Evolutionary conservation across 92 coral and sea anemone species (phyloP), one percentile per base, ranked within the genome.

Genomic region (Phenganax marumi): DNA sequence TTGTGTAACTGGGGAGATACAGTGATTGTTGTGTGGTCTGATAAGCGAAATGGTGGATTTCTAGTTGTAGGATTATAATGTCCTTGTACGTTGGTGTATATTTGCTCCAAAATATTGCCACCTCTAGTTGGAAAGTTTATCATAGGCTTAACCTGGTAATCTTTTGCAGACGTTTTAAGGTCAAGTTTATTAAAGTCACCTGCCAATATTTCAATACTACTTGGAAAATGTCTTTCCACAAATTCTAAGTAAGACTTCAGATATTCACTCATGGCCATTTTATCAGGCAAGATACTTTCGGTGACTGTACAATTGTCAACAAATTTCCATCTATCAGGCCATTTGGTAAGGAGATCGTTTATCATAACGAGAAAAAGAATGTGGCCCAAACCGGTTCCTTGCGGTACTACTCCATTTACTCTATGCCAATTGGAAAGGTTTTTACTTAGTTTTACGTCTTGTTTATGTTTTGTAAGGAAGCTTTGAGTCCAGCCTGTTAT

Each of bases 71-170:
- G 70, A 8, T 81, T 81, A 65, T 50, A 89, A 64, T 62, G 86
- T 48, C 82, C 85, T 43, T 9, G 33, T 39, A 86, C 51, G 84
- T 89, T 86, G 50, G 91, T 86, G 52, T 73, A 89, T 66, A 86
- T 82, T 68, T 86, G 87, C 55, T 86, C 89, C 77, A 84, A 84
- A 66, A 80, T 89, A 81, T 84, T 85, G 10, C 65, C 84, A 65
- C 91, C 87, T 73, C 91, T 89, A 47, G 91, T 89, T 61, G 89
- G 82, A 81, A 89, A 86, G 25, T 66, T 71, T 17, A 89, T 81
- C 19, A 84, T 76, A 24, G 87, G 89, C 57, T 89, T 89, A 77
- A 89, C 60, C 54, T 89, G 70, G 73, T 86, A 89, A 26, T 84
- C 33, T 89, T 76, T 89, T 12, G 78, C 92, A 68, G 92, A 78